Percentiles rank a stretch among this genome's conserved stretches.
These are phyloP conservation scores for Brachyopa scutellaris DNA, from an alignment of 2,888 invertebrate species.

Conservation along the genomic window DNA sequence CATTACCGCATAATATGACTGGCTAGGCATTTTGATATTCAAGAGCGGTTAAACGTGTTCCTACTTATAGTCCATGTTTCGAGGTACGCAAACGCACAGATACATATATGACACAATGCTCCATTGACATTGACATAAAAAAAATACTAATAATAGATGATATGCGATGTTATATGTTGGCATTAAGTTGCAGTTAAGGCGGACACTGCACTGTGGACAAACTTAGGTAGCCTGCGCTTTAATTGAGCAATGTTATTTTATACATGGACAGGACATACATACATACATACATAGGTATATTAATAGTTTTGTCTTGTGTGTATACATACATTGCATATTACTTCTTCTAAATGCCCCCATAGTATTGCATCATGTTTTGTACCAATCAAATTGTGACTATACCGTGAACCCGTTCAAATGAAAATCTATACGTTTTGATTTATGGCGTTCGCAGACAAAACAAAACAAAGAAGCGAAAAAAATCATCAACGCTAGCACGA, in stretches of 20 bases:
- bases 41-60: slow-evolving; percentile 60
- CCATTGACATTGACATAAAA: slow-evolving; percentile 66
- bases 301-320: too few species aligned
- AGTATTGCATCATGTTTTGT: slow-evolving; percentile 3
- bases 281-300: background rate
- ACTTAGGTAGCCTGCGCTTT: slow-evolving; percentile 11
- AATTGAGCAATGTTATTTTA: too few species aligned
- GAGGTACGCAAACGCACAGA: slow-evolving; percentile 12
- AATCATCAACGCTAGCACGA: slow-evolving; percentile 38
- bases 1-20: slow-evolving; percentile 22
- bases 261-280: too few species aligned
- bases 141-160: slow-evolving; percentile 46
- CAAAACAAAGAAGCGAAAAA: background rate
- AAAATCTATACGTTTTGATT: slow-evolving; percentile 42
- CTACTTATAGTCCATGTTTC: slow-evolving; percentile 16
- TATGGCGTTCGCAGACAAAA: slow-evolving; percentile 15
- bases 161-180: slow-evolving; percentile 33
- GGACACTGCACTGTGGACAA: slow-evolving; percentile 9
- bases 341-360: background rate
- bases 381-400: background rate
- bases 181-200: slow-evolving; percentile 40
- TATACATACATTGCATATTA: background rate
- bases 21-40: slow-evolving; percentile 3
- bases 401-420: background rate
- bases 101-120: slow-evolving; percentile 43